A percentile compares a stretch with the other conserved stretches of the same genome.
These are phyloP conservation scores for Cassiopea xamachana DNA, from an alignment of 30 jellyfish, hydroid and myxozoan species.

Conservation along the genomic window DNA sequence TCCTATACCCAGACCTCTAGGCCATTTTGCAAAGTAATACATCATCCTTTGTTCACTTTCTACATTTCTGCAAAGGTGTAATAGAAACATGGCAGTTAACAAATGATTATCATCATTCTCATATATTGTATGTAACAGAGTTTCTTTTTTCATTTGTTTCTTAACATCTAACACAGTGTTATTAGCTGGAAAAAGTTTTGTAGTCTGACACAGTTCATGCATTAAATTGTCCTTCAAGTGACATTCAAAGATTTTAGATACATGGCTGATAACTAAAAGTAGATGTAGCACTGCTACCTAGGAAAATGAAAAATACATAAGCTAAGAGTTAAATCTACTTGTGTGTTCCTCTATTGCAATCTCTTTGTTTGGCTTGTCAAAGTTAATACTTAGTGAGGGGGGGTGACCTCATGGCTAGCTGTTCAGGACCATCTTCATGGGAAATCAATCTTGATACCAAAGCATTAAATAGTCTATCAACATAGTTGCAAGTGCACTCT, in stretches of 20 bases:
- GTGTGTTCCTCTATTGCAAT: slow-evolving; percentile 28
- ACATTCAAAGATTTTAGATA: neutral
- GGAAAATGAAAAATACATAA: neutral
- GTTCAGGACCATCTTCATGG: slow-evolving; percentile 44
- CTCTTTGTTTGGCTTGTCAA: slow-evolving; percentile 48
- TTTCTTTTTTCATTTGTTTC: slow-evolving; percentile 7
- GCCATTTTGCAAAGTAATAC: slow-evolving; percentile 4
- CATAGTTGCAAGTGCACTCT: slow-evolving; percentile 55
- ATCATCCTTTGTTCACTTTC: neutral
- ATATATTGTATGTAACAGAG: neutral
- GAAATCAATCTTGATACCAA: slow-evolving; percentile 41
- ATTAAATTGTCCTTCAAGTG: neutral
- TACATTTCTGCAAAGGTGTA: slow-evolving; percentile 13
- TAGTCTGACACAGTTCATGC: neutral
- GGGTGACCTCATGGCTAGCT: slow-evolving; percentile 26
- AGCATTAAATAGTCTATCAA: slow-evolving; percentile 43
- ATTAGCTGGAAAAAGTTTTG: neutral
- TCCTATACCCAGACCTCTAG: slow-evolving; percentile 20
- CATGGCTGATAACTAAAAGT: slow-evolving; percentile 14
- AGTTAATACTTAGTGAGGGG: slow-evolving; percentile 39
- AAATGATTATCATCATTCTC: slow-evolving; percentile 18
- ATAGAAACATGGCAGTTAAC: neutral
- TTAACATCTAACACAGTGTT: slow-evolving; percentile 7
- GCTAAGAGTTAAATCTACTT: slow-evolving; percentile 36
- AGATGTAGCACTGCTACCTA: slow-evolving; percentile 10